Evolutionary conservation across 2,888 invertebrate genomes (phyloP).

Genomic region (Patella pellucida): DNA sequence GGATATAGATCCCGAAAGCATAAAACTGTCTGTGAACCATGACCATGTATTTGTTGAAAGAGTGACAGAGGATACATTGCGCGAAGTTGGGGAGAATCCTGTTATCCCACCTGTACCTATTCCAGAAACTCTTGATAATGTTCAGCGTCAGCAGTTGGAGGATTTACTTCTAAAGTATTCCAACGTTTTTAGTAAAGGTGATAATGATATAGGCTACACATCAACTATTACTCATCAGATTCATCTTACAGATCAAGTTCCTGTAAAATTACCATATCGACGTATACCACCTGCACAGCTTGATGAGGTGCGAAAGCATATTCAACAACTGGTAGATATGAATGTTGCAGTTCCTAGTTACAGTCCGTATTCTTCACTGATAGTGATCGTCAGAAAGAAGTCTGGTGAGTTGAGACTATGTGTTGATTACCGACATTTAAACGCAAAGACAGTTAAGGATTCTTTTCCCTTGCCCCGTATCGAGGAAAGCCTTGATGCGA

Average conservation of each 20-base stretch:
- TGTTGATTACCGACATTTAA: constrained; percentile 13
- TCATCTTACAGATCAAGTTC: constrained; percentile 17
- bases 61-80: too few species aligned
- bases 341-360: constrained; percentile 30
- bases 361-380: constrained; percentile 37
- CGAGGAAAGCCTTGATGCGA: constrained; percentile 24
- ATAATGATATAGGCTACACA: too few species aligned
- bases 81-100: too few species aligned
- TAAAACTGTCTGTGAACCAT: too few species aligned
- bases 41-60: too few species aligned
- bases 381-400: constrained; percentile 33
- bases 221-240: constrained; percentile 21
- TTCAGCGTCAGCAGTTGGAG: too few species aligned
- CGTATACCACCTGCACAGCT: constrained; percentile 23
- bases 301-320: constrained; percentile 23
- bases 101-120: too few species aligned
- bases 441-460: constrained; percentile 20
- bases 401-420: constrained; percentile 21
- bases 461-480: constrained; percentile 23
- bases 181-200: too few species aligned
- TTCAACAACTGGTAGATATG: constrained; percentile 26
- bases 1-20: too few species aligned
- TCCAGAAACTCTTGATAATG: too few species aligned
- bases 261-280: constrained; percentile 17
- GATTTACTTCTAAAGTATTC: too few species aligned